Percentiles rank a stretch among this genome's conserved stretches.
Evolutionary conservation across 2,113 vertebrate species (phyloP).

Genomic region (Varanus salvator): DNA sequence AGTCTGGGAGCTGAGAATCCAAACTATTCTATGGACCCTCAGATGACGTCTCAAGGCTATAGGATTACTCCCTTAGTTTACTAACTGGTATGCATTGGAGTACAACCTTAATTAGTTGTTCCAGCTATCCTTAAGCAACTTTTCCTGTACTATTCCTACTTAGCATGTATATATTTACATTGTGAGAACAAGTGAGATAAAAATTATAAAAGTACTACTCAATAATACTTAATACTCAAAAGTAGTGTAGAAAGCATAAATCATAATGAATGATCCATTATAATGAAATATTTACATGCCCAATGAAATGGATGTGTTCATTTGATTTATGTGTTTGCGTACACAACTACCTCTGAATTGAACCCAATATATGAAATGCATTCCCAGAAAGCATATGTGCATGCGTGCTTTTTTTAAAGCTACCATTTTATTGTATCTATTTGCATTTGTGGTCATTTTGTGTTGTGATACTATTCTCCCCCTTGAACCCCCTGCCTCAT

Average conservation of each 20-base stretch:
- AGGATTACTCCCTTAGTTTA: not conserved
- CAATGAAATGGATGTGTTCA: not conserved
- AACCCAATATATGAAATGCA: not conserved
- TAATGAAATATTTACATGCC: not conserved
- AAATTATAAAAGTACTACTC: not conserved
- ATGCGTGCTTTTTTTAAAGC: not conserved
- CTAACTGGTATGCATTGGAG: not conserved
- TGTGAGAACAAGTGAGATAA: not conserved
- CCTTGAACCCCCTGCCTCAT: not conserved
- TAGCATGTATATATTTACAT: not conserved
- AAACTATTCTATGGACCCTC: no score
- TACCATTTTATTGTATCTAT: not conserved
- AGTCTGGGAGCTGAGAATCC: no score
- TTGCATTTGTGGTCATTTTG: conserved; percentile 2
- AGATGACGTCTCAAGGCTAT: not conserved
- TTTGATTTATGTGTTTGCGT: not conserved
- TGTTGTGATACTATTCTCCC: not conserved
- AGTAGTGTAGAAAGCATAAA: not conserved
- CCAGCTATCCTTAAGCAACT: not conserved
- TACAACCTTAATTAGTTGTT: not conserved
- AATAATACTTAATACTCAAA: not conserved
- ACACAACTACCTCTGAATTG: not conserved
- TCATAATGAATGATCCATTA: not conserved
- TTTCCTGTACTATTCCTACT: not conserved
- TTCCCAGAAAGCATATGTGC: not conserved